A percentile compares a stretch with the other conserved stretches of the same genome.
These are phyloP conservation scores for Mimumesa dahlbomi DNA, from an alignment of 2,888 invertebrate genomes.

Conservation along the genomic window DNA sequence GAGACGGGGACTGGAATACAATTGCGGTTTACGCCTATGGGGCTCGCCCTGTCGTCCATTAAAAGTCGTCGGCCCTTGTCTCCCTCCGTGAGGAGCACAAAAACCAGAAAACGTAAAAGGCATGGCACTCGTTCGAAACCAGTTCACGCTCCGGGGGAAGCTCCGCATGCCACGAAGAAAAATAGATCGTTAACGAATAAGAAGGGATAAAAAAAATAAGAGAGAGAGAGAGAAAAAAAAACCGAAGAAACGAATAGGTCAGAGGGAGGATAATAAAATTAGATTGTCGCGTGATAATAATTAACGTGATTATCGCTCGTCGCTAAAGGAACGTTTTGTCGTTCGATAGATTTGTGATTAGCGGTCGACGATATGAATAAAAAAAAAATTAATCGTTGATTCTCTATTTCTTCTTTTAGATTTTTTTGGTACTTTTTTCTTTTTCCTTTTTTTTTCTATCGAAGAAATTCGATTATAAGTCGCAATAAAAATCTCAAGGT, in stretches of 20 bases:
- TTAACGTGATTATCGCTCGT: conserved; percentile 15
- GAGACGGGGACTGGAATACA: conserved; percentile 30
- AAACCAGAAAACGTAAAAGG: conserved; percentile 75
- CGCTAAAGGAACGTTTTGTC: neutral
- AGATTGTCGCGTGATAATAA: conserved; percentile 45
- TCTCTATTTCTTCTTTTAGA: too few species aligned
- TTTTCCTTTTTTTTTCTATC: neutral
- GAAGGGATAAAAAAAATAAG: neutral
- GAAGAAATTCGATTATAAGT: neutral
- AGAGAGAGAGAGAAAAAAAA: too few species aligned
- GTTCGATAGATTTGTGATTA: too few species aligned
- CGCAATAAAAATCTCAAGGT: conserved; percentile 15
- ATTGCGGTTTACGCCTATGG: conserved; percentile 68
- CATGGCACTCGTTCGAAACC: conserved; percentile 68
- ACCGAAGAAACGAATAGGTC: too few species aligned
- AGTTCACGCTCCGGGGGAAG: conserved; percentile 67
- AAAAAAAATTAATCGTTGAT: conserved; percentile 12
- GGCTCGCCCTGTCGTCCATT: conserved; percentile 71
- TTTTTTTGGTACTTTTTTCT: neutral
- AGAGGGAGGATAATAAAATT: conserved; percentile 43
- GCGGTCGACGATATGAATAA: neutral
- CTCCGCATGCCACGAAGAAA: conserved; percentile 55
- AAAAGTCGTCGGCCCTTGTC: conserved; percentile 72
- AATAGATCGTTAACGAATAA: conserved; percentile 63
- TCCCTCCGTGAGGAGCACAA: conserved; percentile 68